These are phyloP conservation scores for Drosophila baimaii DNA, from an alignment of 1,140 invertebrate genomes.

Conservation along the genomic window DNA sequence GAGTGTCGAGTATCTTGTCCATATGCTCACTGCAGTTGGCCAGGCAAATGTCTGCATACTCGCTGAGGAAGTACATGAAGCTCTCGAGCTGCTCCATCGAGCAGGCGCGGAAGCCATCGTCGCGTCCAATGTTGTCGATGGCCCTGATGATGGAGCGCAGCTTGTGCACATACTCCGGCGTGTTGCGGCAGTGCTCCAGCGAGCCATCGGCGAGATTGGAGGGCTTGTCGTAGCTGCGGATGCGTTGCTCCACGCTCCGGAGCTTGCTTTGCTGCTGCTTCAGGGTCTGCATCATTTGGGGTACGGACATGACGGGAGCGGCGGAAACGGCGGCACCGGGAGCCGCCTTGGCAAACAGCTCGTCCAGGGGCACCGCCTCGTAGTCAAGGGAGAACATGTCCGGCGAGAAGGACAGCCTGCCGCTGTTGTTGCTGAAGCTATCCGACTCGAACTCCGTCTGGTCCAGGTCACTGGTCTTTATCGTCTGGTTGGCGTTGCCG, in stretches of 20 bases:
- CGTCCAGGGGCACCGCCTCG: constrained; percentile 71
- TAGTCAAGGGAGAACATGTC: constrained; percentile 65
- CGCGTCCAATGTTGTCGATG: constrained; percentile 69
- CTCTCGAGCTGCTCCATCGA: constrained; percentile 70
- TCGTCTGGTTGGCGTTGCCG: constrained; percentile 46
- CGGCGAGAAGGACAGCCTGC: constrained; percentile 64
- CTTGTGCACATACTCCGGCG: constrained; percentile 60
- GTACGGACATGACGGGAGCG: constrained; percentile 41
- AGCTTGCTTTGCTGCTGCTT: constrained; percentile 65
- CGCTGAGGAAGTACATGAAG: constrained; percentile 74
- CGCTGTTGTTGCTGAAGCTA: constrained; percentile 65
- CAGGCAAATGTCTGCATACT: constrained; percentile 75
- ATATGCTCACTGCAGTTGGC: constrained; percentile 76
- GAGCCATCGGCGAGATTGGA: constrained; percentile 41
- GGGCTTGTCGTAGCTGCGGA: constrained; percentile 58
- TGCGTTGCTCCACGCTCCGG: constrained; percentile 58
- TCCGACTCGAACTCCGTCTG: constrained; percentile 72
- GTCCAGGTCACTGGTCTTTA: constrained; percentile 76
- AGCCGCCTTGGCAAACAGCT: constrained; percentile 64
- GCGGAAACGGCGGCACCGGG: constrained; percentile 1
- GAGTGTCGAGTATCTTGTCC: constrained; percentile 70
- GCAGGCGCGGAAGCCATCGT: constrained; percentile 63
- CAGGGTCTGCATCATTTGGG: constrained; percentile 62
- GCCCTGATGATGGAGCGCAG: constrained; percentile 52
- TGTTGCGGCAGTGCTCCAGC: constrained; percentile 55